Evolutionary conservation across 1,140 invertebrate genomes (phyloP).

Genomic region (Hyles vespertilio): DNA sequence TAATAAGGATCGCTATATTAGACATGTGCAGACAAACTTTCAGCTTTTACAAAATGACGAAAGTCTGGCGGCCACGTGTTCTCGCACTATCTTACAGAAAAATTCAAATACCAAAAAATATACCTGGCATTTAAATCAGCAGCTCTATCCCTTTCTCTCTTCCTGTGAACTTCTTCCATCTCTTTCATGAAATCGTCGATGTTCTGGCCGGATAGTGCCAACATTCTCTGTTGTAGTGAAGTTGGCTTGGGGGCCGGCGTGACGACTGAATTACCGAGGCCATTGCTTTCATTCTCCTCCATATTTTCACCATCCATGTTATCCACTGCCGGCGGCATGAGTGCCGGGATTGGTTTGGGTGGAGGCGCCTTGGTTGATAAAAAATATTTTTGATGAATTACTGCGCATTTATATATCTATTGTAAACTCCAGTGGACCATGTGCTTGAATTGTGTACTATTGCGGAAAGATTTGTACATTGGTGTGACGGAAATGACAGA

Average conservation of each 20-base stretch:
- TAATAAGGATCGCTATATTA: too few species aligned
- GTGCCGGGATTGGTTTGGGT: constrained; percentile 5
- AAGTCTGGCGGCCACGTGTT: too few species aligned
- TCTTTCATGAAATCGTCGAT: constrained; percentile 95
- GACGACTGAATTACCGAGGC: constrained; percentile 5
- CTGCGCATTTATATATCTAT: too few species aligned
- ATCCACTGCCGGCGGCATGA: constrained; percentile 11
- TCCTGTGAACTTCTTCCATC: constrained; percentile 90
- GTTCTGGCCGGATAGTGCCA: constrained; percentile 90
- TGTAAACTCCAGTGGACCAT: too few species aligned
- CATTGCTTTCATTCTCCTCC: constrained; percentile 25
- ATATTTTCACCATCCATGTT: constrained; percentile 47
- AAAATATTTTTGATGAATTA: too few species aligned
- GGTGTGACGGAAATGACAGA: too few species aligned
- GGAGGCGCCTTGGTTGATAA: constrained; percentile 7
- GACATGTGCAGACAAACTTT: too few species aligned
- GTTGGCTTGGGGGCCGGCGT: constrained; percentile 80
- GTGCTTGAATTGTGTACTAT: too few species aligned
- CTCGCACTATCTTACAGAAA: too few species aligned
- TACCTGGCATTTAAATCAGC: constrained; percentile 79
- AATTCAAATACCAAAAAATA: constrained; percentile 18
- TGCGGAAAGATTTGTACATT: too few species aligned
- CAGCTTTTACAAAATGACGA: too few species aligned
- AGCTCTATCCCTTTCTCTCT: constrained; percentile 80
- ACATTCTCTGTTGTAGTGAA: constrained; percentile 88